These are phyloP conservation scores for Lordiphosa clarofinis DNA, from an alignment of 1,140 invertebrate genomes.

Conservation along the genomic window DNA sequence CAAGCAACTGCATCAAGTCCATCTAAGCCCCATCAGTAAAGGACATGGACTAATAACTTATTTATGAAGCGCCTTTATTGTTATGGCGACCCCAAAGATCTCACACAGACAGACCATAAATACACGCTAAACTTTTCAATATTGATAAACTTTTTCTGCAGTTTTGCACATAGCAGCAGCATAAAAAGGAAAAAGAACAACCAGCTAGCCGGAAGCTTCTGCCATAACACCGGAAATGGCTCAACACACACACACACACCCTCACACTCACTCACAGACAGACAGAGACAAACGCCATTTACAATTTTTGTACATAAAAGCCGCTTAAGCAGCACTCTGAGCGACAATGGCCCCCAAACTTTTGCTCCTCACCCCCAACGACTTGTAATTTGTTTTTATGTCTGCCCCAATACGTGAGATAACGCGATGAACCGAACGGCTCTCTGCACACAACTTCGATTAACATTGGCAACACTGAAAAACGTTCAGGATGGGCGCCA, in stretches of 20 bases:
- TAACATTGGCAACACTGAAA: conserved; percentile 69
- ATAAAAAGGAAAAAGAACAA: conserved; percentile 23
- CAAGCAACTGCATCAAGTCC: conserved; percentile 10
- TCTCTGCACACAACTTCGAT: conserved; percentile 61
- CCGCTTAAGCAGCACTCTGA: conserved; percentile 61
- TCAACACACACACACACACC: conserved; percentile 32
- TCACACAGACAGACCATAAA: conserved; percentile 40
- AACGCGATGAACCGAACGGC: conserved; percentile 53
- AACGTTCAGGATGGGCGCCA: conserved; percentile 24
- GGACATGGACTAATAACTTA: conserved; percentile 69
- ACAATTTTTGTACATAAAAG: conserved; percentile 72
- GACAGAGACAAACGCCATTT: conserved; percentile 62
- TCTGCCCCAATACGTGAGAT: conserved; percentile 73
- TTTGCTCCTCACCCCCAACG: neutral
- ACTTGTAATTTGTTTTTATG: conserved; percentile 75
- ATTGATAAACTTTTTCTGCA: conserved; percentile 70
- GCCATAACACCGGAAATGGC: conserved; percentile 69
- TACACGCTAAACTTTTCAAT: conserved; percentile 66
- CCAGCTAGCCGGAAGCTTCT: conserved; percentile 47
- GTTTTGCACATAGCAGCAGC: conserved; percentile 24
- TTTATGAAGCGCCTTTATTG: conserved; percentile 67
- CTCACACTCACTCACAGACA: conserved; percentile 9
- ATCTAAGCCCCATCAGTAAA: conserved; percentile 12
- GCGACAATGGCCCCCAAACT: conserved; percentile 12
- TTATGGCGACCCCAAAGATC: conserved; percentile 42